Conservation (phyloP, 2,797 vertebrate genomes). For the Sebastiscus albofasciatus region DNA sequence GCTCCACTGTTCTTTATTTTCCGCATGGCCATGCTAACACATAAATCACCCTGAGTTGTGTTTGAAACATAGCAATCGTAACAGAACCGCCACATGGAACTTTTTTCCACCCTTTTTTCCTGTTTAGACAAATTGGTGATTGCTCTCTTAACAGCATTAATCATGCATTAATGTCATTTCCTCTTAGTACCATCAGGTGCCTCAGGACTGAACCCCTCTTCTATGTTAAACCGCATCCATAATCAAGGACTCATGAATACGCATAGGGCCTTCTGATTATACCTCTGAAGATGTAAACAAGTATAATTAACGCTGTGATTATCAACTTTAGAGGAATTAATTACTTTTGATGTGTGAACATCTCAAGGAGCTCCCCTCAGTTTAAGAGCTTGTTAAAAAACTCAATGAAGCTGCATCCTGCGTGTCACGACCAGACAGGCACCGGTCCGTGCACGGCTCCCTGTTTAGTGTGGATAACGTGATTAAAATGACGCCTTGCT, state of each 20-base stretch:
- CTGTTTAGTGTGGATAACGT: not conserved
- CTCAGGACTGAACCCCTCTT: constrained; percentile 34
- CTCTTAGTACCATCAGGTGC: constrained; percentile 21
- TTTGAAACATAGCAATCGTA: not conserved
- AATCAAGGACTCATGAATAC: constrained; percentile 63
- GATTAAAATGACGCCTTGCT: constrained; percentile 9
- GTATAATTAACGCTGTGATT: constrained; percentile 59
- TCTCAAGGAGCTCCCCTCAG: constrained; percentile 35
- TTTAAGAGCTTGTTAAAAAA: constrained; percentile 38
- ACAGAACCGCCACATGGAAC: not conserved
- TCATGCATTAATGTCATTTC: constrained; percentile 50
- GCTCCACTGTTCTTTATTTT: not conserved
- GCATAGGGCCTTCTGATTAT: constrained; percentile 40
- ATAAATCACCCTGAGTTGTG: not conserved
- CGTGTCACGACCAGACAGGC: not conserved
- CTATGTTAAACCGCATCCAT: constrained; percentile 40
- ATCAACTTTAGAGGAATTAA: constrained; percentile 60
- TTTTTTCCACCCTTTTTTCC: constrained; percentile 4
- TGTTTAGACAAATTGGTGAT: constrained; percentile 38
- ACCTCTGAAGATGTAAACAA: constrained; percentile 62
- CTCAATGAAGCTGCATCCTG: not conserved
- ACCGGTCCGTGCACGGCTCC: not conserved
- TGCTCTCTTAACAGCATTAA: constrained; percentile 44
- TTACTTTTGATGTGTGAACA: constrained; percentile 57
- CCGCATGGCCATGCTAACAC: not conserved